Evolutionary conservation across 2,113 vertebrate genomes (phyloP), one percentile per base, ranked within the genome.

Genomic region (Gobio gobio): DNA sequence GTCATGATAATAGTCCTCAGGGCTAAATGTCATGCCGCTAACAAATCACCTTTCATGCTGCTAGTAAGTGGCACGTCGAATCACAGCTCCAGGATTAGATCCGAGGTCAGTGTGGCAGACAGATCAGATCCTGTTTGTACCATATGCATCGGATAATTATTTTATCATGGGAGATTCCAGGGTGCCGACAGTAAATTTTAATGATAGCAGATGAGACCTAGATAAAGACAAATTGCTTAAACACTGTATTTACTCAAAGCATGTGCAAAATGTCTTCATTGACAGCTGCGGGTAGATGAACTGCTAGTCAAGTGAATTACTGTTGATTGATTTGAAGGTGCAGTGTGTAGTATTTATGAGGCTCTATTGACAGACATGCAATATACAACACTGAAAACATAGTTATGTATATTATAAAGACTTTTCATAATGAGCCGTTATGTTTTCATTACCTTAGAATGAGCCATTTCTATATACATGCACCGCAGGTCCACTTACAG

Each of bases 121-220:
- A 14, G 76, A 78, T 78, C 22, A 12, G 76, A 22, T 78, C 54
- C 29, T 43, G 33, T 78, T 59, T n/a, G 33, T 78, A 58, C 10
- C 9, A 33, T 29, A 36, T 77, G 10, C 5, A 43, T 43, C 20
- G 20, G 20, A 22, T 43, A 22, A 10, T 10, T 70, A 9, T 43
- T 70, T 40, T 43, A 40, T 70, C 36, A 70, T 40, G 2, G 20
- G 18, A 70, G 33, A 22, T 66, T 66, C 7, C 64, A 68, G 64
- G 7, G 20, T 7, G 16, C 64, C 2, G 0, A 20, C 1, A 68
- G 29, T 68, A 20, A 10, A 64, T 64, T 64, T 29, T 29, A 64
- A 64, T 64, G 26, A 64, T 33, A 64, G n/a, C 59, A 63, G 24
- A 63, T 63, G 24, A 24, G 61, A 29, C 12, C 1, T 64, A 0